Conservation (phyloP, 2,888 invertebrate genomes). For the Julus scanicus region DNA sequence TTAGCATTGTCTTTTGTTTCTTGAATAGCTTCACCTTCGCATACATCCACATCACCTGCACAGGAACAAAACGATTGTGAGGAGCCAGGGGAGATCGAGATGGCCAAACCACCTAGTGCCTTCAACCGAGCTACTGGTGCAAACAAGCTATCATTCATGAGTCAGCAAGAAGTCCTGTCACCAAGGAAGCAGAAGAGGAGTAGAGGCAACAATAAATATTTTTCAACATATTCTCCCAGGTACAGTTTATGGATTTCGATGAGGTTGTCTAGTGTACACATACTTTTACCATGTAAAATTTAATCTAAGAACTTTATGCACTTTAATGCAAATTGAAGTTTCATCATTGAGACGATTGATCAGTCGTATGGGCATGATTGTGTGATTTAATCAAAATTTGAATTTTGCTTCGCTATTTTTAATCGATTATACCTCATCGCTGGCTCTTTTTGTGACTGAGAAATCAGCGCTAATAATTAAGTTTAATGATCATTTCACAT, state of each 20-base stretch:
- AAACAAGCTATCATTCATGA: neutral
- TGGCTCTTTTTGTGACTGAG: neutral
- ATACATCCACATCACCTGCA: neutral
- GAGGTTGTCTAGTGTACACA: too few species aligned
- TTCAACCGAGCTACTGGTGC: neutral
- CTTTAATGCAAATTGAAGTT: too few species aligned
- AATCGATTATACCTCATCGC: too few species aligned
- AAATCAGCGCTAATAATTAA: neutral
- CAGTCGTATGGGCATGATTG: too few species aligned
- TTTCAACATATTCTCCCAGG: constrained; percentile 52
- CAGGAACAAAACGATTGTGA: neutral
- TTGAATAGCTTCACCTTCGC: neutral
- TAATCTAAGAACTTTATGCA: too few species aligned
- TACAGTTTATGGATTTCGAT: neutral
- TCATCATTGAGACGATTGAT: too few species aligned
- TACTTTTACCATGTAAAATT: too few species aligned
- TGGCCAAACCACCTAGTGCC: neutral
- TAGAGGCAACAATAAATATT: constrained; percentile 51
- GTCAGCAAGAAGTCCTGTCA: neutral
- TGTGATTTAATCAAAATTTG: too few species aligned
- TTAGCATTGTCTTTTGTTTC: neutral
- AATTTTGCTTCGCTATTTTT: too few species aligned
- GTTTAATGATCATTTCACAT: neutral
- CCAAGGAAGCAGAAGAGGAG: constrained; percentile 20
- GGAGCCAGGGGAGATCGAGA: neutral